Evolutionary conservation across 2,888 invertebrate genomes (phyloP).

Genomic region (Cryptocheilus praepositus): DNA sequence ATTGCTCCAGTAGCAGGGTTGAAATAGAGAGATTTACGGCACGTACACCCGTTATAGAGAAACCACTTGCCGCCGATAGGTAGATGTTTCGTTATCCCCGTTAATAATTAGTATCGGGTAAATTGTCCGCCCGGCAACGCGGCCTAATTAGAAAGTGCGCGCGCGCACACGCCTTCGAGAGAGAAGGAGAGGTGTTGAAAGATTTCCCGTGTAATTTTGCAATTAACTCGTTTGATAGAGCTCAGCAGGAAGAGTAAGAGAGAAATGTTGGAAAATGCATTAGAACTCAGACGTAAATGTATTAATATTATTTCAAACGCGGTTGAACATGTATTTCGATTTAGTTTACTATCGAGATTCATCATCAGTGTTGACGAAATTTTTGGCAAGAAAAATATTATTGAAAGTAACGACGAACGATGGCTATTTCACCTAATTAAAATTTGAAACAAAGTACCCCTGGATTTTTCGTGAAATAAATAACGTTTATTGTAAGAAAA

Average conservation of each 20-base stretch:
- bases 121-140: conserved; percentile 23
- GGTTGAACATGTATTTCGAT: no score
- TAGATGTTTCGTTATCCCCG: conserved; percentile 12
- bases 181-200: conserved; percentile 12
- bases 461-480: no score
- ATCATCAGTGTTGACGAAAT: no score
- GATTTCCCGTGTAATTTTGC: conserved; percentile 25
- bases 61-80: not conserved
- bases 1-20: no score
- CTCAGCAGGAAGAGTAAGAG: not conserved
- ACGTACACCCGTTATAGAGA: not conserved
- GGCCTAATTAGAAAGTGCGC: conserved; percentile 22
- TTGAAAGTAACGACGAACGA: no score
- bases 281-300: not conserved
- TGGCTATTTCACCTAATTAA: no score
- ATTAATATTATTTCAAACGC: no score
- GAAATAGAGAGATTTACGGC: not conserved
- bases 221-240: conserved; percentile 11
- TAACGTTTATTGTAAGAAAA: no score
- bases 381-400: no score
- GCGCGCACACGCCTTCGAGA: no score
- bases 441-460: no score
- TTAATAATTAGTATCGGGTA: conserved; percentile 30
- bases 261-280: not conserved
- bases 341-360: no score